Evolutionary conservation across 2,888 invertebrate genomes (phyloP), one percentile per base, ranked within the genome.

Genomic region (Miltochrista miniata): DNA sequence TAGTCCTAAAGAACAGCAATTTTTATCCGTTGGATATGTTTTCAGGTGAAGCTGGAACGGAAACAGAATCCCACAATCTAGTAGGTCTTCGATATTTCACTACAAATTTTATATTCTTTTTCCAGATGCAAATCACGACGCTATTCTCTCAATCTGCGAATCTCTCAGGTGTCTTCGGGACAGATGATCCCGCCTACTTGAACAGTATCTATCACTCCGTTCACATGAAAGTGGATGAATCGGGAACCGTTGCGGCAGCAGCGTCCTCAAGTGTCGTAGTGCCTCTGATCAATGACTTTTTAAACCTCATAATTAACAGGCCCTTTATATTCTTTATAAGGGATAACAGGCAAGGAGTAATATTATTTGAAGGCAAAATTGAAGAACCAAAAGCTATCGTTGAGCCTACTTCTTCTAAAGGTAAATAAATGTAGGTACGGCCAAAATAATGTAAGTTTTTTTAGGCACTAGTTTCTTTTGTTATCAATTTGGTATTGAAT

Each of bases 301-400:
- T 92, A 1, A 82, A 81, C 41, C 77, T 95, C 50, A 83, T 81
- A 1, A 92, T 93, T 1, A 93, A 95, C 68, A 92, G 92, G 59
- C 95, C 95, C 0, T 95, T 95, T 73, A 68, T 94, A 0, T 95
- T 95, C 81, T 93, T 93, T 72, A 93, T 95, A 46, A 92, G 93
- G 48, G 93, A 94, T 56, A 89, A 90, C 13, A 68, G 80, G 8
- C 83, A 91, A 0, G 92, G 90, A 0, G 80, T 92, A 36, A 92
- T 94, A 10, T 79, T 95, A n/a, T 95, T 95, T 68, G 93, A 93
- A 68, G 95, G 95, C 29, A 93, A 93, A 62, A 88, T 93, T 48
- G 87, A 92, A 31, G 84, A 93, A 48, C 94, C 94, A 0, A 77
- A 72, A 0, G 55, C 59, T 13, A 75, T 66, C 61, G 54, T 59